A percentile compares a stretch with the other conserved stretches of the same genome.
Conservation (phyloP, 2,797 vertebrate species). For the Enoplosus armatus region DNA sequence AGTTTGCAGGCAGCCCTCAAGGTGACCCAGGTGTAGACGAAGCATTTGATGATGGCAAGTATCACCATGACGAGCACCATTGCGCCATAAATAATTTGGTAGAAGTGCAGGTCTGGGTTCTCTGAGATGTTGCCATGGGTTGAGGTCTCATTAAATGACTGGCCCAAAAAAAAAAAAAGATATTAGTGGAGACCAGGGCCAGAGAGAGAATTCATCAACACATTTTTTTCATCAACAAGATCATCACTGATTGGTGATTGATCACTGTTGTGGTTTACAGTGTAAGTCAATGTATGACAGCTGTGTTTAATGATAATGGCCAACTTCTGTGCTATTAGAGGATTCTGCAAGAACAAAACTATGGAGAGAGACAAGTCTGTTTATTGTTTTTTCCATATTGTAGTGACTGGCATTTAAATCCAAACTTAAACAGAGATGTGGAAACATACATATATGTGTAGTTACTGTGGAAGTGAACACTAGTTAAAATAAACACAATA, state of each 20-base stretch:
- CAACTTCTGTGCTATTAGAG: no score
- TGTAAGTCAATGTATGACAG: not conserved
- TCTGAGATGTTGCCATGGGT: conserved; percentile 54
- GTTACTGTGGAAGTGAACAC: not conserved
- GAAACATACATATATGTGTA: no score
- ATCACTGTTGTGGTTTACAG: not conserved
- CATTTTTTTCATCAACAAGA: not conserved
- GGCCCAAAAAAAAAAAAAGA: conserved; percentile 7
- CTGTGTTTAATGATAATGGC: not conserved
- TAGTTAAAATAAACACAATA: not conserved
- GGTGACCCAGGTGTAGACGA: conserved; percentile 81
- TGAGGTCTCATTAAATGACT: conserved; percentile 9
- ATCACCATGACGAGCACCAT: conserved; percentile 64
- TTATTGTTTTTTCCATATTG: no score
- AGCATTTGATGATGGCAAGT: conserved; percentile 77
- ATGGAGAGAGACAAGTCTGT: no score
- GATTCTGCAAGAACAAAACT: no score
- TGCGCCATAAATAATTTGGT: conserved; percentile 81
- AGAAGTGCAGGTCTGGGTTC: conserved; percentile 78
- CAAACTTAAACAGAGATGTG: no score
- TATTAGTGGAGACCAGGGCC: not conserved
- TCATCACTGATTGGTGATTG: no score
- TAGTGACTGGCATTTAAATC: no score
- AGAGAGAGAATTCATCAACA: not conserved
- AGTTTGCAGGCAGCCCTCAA: conserved; percentile 81